Percentiles rank a stretch among this genome's conserved stretches.
Conservation (phyloP, 2,888 invertebrate species). For the Alsophila aescularia region DNA sequence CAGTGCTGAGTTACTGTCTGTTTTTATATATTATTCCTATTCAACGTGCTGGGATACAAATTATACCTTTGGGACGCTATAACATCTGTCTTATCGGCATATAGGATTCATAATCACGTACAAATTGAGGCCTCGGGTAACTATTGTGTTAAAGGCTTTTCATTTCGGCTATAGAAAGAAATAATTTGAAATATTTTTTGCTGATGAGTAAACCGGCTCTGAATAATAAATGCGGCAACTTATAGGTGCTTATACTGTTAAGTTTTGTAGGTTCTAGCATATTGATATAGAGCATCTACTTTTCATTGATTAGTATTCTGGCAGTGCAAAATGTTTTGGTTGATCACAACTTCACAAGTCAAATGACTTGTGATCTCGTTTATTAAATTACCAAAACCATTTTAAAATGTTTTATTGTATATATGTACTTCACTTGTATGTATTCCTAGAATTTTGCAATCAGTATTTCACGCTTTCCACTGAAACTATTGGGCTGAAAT, state of each 20-base stretch:
- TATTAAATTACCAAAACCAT: too few species aligned
- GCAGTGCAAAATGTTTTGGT: too few species aligned
- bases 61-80: conserved; percentile 52
- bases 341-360: too few species aligned
- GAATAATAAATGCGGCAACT: not conserved
- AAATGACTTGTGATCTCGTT: too few species aligned
- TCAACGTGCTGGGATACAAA: conserved; percentile 55
- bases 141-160: conserved; percentile 34
- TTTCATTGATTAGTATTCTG: too few species aligned
- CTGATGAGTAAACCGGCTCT: conserved; percentile 7
- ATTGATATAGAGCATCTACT: not conserved
- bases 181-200: conserved; percentile 31
- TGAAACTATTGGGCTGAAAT: too few species aligned
- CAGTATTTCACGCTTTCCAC: too few species aligned
- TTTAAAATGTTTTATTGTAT: too few species aligned
- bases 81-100: conserved; percentile 57
- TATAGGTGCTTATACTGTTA: not conserved
- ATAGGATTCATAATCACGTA: conserved; percentile 60
- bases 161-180: conserved; percentile 32
- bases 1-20: conserved; percentile 20
- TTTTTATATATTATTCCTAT: conserved; percentile 16
- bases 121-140: conserved; percentile 50
- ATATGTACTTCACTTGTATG: too few species aligned
- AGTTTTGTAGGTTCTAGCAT: too few species aligned
- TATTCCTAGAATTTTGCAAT: too few species aligned